Evolutionary conservation across 2,113 vertebrate species (phyloP).

Genomic region (Campylomormyrus numenius): DNA sequence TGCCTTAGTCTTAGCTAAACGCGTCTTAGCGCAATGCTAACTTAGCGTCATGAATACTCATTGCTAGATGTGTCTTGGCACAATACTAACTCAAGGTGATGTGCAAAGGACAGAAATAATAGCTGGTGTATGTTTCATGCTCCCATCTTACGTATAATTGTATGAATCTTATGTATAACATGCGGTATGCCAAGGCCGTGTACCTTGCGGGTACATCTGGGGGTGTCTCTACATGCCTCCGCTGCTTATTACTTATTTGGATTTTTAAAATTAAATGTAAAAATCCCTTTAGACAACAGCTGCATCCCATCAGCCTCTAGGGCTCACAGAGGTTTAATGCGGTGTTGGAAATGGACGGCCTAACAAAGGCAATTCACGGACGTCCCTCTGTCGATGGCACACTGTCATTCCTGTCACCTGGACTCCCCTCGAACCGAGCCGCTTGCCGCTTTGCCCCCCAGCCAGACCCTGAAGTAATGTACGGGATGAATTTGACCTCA

Average conservation of each 20-base stretch:
- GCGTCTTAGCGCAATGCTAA: neutral
- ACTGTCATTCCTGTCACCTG: slow-evolving; percentile 75
- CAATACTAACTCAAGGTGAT: neutral
- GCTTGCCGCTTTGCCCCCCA: slow-evolving; percentile 70
- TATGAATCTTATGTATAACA: neutral
- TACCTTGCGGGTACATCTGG: neutral
- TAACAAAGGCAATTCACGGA: slow-evolving; percentile 53
- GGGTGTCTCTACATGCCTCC: slow-evolving; percentile 20
- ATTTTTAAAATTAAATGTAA: neutral
- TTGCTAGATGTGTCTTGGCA: neutral
- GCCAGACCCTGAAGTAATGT: slow-evolving; percentile 72
- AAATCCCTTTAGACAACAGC: slow-evolving; percentile 77
- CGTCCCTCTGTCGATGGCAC: slow-evolving; percentile 59
- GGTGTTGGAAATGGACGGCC: slow-evolving; percentile 71
- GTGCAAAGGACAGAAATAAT: neutral
- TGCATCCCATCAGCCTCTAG: slow-evolving; percentile 70
- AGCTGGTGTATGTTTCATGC: neutral
- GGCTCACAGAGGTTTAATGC: slow-evolving; percentile 71
- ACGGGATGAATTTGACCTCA: slow-evolving; percentile 69
- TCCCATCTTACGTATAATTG: neutral
- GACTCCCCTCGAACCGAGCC: slow-evolving; percentile 66
- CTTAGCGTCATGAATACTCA: neutral
- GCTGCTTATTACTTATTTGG: slow-evolving; percentile 48
- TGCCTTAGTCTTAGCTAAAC: neutral
- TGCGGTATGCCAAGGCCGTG: no score